A percentile compares a stretch with the other conserved stretches of the same genome.
phyloP scores from a whole-genome alignment of 2,797 vertebrate genomes.

The Mormyrops attenuatus region DNA sequence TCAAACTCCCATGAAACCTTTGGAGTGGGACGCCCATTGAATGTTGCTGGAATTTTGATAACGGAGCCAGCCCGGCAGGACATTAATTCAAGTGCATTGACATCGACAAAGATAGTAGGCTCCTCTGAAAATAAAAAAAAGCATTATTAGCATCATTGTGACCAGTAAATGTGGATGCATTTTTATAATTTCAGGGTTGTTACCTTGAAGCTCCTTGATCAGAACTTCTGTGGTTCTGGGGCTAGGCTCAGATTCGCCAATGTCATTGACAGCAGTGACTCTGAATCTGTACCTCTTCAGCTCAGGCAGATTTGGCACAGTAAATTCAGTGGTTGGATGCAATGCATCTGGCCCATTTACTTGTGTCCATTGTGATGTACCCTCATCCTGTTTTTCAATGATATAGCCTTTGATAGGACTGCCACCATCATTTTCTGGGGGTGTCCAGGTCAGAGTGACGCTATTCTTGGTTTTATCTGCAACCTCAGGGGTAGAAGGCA shows the following conservation, averaged over 20 bases:
- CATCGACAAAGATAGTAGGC: slow-evolving; percentile 77
- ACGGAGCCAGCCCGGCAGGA: slow-evolving; percentile 77
- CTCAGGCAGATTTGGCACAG: slow-evolving; percentile 81
- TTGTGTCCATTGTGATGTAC: slow-evolving; percentile 73
- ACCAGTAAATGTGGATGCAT: background rate
- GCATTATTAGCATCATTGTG: background rate
- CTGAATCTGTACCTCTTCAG: slow-evolving; percentile 89
- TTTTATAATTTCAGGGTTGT: slow-evolving; percentile 26
- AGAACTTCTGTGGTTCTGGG: slow-evolving; percentile 80
- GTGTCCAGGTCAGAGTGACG: slow-evolving; percentile 81
- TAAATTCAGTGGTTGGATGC: slow-evolving; percentile 80
- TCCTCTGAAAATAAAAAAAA: slow-evolving; percentile 59
- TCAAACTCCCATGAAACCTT: slow-evolving; percentile 93
- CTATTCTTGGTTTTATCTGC: slow-evolving; percentile 88
- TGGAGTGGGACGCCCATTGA: slow-evolving; percentile 84
- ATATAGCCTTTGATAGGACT: slow-evolving; percentile 96
- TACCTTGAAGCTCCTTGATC: slow-evolving; percentile 84
- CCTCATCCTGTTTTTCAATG: slow-evolving; percentile 93
- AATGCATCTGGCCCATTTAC: slow-evolving; percentile 81
- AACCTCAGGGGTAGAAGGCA: slow-evolving; percentile 85
- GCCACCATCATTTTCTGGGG: slow-evolving; percentile 86
- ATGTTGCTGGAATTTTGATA: slow-evolving; percentile 81
- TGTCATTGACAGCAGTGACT: slow-evolving; percentile 90
- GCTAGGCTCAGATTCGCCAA: slow-evolving; percentile 94
- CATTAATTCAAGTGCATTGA: slow-evolving; percentile 76